These are phyloP conservation scores for Pluvianellus socialis DNA, from an alignment of 2,113 vertebrate species.

Conservation along the genomic window DNA sequence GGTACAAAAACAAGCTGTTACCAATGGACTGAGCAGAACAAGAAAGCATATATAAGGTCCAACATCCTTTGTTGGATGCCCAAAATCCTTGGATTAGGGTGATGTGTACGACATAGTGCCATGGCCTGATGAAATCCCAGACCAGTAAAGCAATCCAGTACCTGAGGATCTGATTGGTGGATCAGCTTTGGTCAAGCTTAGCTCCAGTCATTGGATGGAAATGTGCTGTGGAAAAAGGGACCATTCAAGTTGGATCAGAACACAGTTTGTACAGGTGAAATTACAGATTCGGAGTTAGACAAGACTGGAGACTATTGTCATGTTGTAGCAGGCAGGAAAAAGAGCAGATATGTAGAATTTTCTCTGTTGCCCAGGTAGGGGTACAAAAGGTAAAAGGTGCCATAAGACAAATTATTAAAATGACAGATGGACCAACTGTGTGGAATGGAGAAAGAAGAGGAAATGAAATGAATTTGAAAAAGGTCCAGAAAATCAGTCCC, in stretches of 20 bases:
- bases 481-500: neutral
- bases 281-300: neutral
- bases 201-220: neutral
- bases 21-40: neutral
- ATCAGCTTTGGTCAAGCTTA: neutral
- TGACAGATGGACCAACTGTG: neutral
- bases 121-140: neutral
- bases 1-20: neutral
- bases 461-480: neutral
- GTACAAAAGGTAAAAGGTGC: neutral
- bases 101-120: neutral
- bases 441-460: neutral
- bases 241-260: neutral
- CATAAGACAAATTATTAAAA: neutral
- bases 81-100: neutral
- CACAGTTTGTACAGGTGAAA: neutral
- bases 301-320: neutral
- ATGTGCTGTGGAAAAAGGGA: neutral
- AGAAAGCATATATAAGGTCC: neutral
- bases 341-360: neutral
- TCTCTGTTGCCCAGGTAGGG: neutral
- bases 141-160: neutral
- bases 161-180: neutral
- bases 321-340: neutral
- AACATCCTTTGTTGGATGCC: neutral